Percentiles rank a stretch among this genome's conserved stretches.
Evolutionary conservation across 2,888 invertebrate genomes (phyloP).

Genomic region (Tipula vernalis): DNA sequence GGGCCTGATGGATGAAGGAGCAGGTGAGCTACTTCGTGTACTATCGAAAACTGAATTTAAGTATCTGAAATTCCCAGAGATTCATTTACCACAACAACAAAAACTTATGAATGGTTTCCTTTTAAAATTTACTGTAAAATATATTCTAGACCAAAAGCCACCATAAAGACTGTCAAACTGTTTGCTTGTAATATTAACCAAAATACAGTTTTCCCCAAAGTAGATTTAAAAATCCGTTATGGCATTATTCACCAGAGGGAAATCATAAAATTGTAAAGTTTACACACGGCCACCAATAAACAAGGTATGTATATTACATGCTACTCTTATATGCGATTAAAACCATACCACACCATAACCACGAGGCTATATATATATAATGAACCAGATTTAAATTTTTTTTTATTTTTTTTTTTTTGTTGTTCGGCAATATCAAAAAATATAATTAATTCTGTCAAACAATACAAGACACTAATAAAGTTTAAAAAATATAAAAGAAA

Average conservation of each 20-base stretch:
- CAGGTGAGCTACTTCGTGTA: no score
- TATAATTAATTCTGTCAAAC: slow-evolving; percentile 4
- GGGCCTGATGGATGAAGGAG: no score
- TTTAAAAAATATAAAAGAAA: neutral
- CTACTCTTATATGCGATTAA: neutral
- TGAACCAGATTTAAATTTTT: neutral
- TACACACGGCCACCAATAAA: neutral
- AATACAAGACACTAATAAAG: neutral
- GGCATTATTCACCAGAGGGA: neutral
- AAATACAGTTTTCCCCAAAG: neutral
- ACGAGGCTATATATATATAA: neutral
- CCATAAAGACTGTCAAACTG: neutral
- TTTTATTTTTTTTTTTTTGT: neutral
- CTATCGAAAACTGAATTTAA: no score
- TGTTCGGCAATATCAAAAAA: neutral
- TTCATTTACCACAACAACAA: no score
- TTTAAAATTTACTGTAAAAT: no score
- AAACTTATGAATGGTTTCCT: no score
- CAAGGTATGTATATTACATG: neutral
- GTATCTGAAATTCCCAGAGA: no score
- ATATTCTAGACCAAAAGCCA: neutral
- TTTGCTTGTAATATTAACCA: neutral
- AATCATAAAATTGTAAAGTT: neutral
- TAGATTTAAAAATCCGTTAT: neutral
- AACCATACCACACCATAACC: neutral